These are phyloP conservation scores for Tenthredo mesomela DNA, from an alignment of 2,888 invertebrate species.

Conservation along the genomic window DNA sequence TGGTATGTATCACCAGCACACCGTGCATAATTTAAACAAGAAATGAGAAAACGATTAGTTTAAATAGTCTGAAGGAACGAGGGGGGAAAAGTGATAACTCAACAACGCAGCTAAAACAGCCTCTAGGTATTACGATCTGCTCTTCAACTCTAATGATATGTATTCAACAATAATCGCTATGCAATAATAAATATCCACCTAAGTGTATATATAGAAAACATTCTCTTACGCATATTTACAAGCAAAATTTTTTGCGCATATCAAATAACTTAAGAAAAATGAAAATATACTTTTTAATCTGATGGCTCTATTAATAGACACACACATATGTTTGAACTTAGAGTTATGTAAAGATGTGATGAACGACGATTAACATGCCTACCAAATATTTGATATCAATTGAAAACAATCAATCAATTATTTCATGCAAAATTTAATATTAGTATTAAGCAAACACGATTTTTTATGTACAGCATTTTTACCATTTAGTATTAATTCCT, in stretches of 20 bases:
- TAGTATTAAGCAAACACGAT: slow-evolving; percentile 64
- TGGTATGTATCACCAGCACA: slow-evolving; percentile 61
- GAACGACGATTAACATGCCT: slow-evolving; percentile 21
- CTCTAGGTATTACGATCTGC: not conserved
- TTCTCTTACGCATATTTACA: not conserved
- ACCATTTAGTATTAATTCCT: slow-evolving; percentile 77
- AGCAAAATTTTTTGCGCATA: not conserved
- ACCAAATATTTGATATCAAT: slow-evolving; percentile 8
- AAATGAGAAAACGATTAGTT: slow-evolving; percentile 56
- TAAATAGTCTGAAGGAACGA: slow-evolving; percentile 55
- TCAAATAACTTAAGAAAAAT: not conserved
- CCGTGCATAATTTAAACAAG: slow-evolving; percentile 62
- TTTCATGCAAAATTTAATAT: slow-evolving; percentile 17
- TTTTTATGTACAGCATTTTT: slow-evolving; percentile 65
- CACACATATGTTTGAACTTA: not conserved
- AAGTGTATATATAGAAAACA: not conserved
- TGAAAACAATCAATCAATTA: slow-evolving; percentile 2
- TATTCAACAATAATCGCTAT: slow-evolving; percentile 1
- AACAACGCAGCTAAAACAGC: slow-evolving; percentile 11
- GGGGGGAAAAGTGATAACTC: slow-evolving; percentile 38
- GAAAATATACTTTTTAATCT: not conserved
- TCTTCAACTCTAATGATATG: not conserved
- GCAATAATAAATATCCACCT: not conserved
- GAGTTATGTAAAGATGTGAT: not conserved
- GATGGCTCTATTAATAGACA: not conserved